Evolutionary conservation across 2,888 invertebrate genomes (phyloP), one percentile per base, ranked within the genome.

Genomic region (Morpho helenor): DNA sequence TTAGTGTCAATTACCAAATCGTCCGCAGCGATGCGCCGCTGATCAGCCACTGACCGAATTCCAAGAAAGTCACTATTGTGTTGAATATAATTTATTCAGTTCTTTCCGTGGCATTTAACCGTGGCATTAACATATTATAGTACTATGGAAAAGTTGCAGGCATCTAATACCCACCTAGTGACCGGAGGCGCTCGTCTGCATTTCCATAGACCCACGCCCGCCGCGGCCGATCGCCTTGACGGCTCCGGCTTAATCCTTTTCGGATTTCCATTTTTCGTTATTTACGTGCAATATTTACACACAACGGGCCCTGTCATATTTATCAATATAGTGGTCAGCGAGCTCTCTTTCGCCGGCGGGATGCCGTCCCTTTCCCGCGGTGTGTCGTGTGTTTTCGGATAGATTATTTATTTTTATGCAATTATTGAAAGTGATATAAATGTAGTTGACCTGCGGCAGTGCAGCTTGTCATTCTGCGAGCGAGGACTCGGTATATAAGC

Each of bases 401-500:
- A 10, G 49, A 55, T 62, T 54, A 49, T 54, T 44, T 51, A 57
- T 56, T 60, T 52, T 58, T 52, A 49, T 52, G 59, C 46, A 61
- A 61, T 60, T 60, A 62, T 59, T 53, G 52, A 10, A 23, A 61
- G 56, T n/a, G 44, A 31, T 50, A 43, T 60, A 39, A 50, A 56
- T 72, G 66, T 67, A 68, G 55, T 52, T 45, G 16, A 41, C 43
- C 56, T 43, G 51, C 16, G 43, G 59, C 50, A 55, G 64, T 7
- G n/a, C 31, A 23, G n/a, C 2, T 10, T 7, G 43, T 51, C 50
- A 50, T 42, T 43, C 46, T 44, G 52, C 43, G 59, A 62, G 31
- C 31, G 64, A 59, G 58, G 49, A 43, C 51, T 23, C 45, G 52
- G 63, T 81, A 82, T 82, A 81, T 68, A 82, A 79, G 71, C 67